Conservation (phyloP, 2,888 invertebrate species). For the Argyresthia albistria region DNA sequence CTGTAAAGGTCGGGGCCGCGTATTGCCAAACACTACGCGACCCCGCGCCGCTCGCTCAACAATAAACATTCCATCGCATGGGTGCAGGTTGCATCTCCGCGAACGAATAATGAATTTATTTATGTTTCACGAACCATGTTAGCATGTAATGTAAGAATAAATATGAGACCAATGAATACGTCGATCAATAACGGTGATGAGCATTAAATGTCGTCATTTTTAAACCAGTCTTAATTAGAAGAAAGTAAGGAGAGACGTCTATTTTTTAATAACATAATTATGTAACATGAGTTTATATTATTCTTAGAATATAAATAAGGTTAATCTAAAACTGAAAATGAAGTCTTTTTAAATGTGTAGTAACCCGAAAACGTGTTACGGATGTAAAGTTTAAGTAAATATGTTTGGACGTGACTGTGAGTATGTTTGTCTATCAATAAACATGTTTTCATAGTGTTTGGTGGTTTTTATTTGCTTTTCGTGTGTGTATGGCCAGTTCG, state of each 20-base stretch:
- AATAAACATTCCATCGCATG: constrained; percentile 50
- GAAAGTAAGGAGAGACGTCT: constrained; percentile 13
- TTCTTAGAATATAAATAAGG: no score
- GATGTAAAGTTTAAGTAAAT: no score
- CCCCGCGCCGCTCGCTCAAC: constrained; percentile 25
- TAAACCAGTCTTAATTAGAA: constrained; percentile 1
- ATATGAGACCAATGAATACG: constrained; percentile 1
- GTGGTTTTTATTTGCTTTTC: constrained; percentile 34
- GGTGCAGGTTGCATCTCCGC: not conserved
- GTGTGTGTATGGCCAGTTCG: not conserved
- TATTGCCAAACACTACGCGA: constrained; percentile 42
- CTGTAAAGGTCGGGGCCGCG: constrained; percentile 48
- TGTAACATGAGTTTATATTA: no score
- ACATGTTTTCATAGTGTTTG: constrained; percentile 54
- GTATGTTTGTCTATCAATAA: constrained; percentile 46
- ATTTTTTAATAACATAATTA: constrained; percentile 10
- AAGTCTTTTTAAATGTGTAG: no score
- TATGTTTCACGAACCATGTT: not conserved
- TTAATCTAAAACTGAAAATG: no score
- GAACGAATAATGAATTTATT: not conserved
- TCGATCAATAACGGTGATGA: not conserved
- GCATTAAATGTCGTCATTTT: not conserved
- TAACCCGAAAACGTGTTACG: no score
- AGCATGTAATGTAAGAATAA: not conserved
- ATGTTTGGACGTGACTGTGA: constrained; percentile 26